phyloP scores from a whole-genome alignment of 2,888 invertebrate species.

The Abrostola triplasia region DNA sequence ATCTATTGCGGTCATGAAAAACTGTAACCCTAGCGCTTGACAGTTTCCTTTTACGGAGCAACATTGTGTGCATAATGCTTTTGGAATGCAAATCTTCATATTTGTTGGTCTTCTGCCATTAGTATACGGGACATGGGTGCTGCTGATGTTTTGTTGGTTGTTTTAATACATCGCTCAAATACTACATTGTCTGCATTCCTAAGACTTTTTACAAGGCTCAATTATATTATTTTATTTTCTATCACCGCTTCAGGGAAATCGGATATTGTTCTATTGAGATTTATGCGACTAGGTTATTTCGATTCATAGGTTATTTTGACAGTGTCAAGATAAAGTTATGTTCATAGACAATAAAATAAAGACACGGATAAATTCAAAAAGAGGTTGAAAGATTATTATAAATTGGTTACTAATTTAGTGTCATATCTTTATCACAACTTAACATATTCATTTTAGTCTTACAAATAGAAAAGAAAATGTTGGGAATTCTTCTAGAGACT shows the following conservation, averaged over 20 bases:
- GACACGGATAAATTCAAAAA: neutral
- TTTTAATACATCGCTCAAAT: slow-evolving; percentile 14
- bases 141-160: slow-evolving; percentile 1
- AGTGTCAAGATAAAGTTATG: slow-evolving; percentile 2
- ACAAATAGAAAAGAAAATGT: slow-evolving; percentile 21
- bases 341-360: neutral
- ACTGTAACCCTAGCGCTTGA: slow-evolving; percentile 32
- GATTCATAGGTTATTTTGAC: slow-evolving; percentile 21
- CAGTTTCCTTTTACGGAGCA: slow-evolving; percentile 34
- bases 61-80: slow-evolving; percentile 36
- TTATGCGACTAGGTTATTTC: neutral
- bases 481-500: slow-evolving; percentile 19
- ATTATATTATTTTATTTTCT: slow-evolving; percentile 27
- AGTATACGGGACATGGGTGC: slow-evolving; percentile 14
- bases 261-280: neutral
- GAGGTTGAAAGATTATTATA: neutral
- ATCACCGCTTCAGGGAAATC: slow-evolving; percentile 1
- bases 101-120: slow-evolving; percentile 29
- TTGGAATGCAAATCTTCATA: slow-evolving; percentile 56
- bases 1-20: slow-evolving; percentile 53
- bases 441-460: slow-evolving; percentile 11
- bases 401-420: neutral
- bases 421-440: slow-evolving; percentile 15
- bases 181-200: slow-evolving; percentile 9
- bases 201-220: neutral